Base-by-base conservation (phyloP, 2,113 vertebrate species). In the Ophthalmolycus amberensis region DNA sequence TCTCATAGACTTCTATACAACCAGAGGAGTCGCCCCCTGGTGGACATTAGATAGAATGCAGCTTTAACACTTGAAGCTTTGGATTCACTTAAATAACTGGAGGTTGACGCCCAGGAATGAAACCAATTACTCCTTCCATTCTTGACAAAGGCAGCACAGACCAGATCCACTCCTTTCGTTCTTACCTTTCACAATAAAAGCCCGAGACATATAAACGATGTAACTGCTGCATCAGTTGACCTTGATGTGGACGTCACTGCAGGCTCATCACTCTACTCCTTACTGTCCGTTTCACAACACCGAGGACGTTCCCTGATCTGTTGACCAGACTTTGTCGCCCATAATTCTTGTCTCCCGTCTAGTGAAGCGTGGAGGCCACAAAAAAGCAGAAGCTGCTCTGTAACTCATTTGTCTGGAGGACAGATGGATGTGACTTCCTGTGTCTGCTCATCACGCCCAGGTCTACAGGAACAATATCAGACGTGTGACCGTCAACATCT, bases 371-470 rank as follows among this genome's bases (percentile, higher is more conserved):
- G 68, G 75, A 54, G 22, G 27, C 52, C 11, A 40, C 38, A 40
- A 40, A 40, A 22, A 22, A 42, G 6, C 29, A 40, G 34, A 77
- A 69, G 7, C 77, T 44, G 54, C 63, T 29, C 29, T 83, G 34
- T 42, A 18, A 6, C 54, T 62, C 27, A 59, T 66, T 12, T 56
- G 67, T 82, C 67, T 83, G 64, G 77, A 78, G 80, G 78, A 81
- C 34, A 56, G 74, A 65, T 65, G 77, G 62, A 83, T 54, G 77
- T 48, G 75, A 77, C 80, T 68, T 85, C 68, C 78, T 66, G 74
- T 64, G 63, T 71, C 27, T 62, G 29, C 65, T 29, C 59, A 65
- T 78, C n/a, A 29, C 78, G 65, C 54, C 1, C 65, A 52, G 22
- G 38, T 63, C 65, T 71, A 58, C 65, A 37, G 71, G 66, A 76